Percentiles rank a stretch among this genome's conserved stretches.
Conservation (phyloP, 2,113 vertebrate species). For the Paramisgurnus dabryanus region DNA sequence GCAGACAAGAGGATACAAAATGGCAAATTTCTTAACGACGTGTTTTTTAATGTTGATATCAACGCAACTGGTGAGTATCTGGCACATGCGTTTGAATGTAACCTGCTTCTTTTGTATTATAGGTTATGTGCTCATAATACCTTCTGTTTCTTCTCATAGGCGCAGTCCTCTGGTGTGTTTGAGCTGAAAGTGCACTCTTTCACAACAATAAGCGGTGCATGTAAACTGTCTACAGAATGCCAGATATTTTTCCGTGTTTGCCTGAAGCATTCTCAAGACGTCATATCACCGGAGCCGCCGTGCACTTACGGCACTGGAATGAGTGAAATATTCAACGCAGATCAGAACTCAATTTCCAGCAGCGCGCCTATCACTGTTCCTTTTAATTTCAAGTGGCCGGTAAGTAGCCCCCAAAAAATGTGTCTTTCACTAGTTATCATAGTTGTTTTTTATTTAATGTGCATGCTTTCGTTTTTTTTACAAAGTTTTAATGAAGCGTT, state of each 20-base stretch:
- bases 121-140: background rate
- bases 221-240: constrained; percentile 69
- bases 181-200: constrained; percentile 87
- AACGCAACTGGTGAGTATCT: constrained; percentile 65
- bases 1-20: constrained; percentile 56
- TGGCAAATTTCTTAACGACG: constrained; percentile 64
- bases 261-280: constrained; percentile 79
- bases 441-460: background rate
- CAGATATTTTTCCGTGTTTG: constrained; percentile 86
- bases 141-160: constrained; percentile 62
- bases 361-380: constrained; percentile 77
- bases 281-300: constrained; percentile 76
- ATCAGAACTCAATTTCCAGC: constrained; percentile 67
- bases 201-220: constrained; percentile 63
- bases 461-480: background rate
- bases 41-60: constrained; percentile 61
- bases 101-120: background rate
- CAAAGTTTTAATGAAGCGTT: background rate
- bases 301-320: constrained; percentile 82
- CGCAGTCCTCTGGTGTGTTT: constrained; percentile 77
- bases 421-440: background rate
- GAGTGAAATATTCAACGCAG: constrained; percentile 69
- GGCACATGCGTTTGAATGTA: background rate
- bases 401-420: constrained; percentile 62
- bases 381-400: constrained; percentile 86